Percentiles rank a stretch among this genome's conserved stretches.
These are phyloP conservation scores for Chinchilla lanigera DNA, from an alignment of 2,113 vertebrate species.

Conservation along the genomic window DNA sequence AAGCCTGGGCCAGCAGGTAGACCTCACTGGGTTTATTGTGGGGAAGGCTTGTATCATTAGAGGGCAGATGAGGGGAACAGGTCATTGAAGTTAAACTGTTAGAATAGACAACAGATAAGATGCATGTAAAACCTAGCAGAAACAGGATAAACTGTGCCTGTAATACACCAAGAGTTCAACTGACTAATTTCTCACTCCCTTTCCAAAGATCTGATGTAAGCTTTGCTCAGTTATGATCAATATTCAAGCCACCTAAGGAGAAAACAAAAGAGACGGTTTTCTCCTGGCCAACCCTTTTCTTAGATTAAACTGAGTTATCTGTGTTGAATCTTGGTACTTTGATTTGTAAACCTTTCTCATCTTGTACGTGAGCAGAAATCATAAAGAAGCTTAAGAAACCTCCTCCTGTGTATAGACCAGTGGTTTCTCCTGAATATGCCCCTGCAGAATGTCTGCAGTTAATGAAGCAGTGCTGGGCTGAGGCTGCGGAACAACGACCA, in stretches of 20 bases:
- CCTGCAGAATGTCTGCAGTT: constrained; percentile 94
- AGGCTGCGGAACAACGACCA: constrained; percentile 91
- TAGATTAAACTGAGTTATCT: constrained; percentile 40
- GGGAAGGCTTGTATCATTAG: constrained; percentile 36
- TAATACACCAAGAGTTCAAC: neutral
- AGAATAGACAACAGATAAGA: neutral
- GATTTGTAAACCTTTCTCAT: constrained; percentile 14
- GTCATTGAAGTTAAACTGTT: neutral
- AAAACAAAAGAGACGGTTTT: constrained; percentile 26
- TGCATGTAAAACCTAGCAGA: neutral
- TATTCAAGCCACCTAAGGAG: constrained; percentile 3
- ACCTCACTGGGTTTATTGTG: neutral
- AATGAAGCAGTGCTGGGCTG: constrained; percentile 97
- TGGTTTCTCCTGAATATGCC: constrained; percentile 91
- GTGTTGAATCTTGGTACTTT: neutral
- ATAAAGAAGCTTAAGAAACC: constrained; percentile 94
- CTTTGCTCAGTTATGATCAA: constrained; percentile 23
- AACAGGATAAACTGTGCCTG: neutral
- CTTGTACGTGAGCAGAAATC: constrained; percentile 88
- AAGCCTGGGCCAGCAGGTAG: neutral
- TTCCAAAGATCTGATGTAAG: neutral
- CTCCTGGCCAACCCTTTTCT: neutral
- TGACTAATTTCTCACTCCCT: neutral
- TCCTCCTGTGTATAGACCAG: constrained; percentile 92
- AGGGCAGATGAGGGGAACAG: neutral